A percentile compares a stretch with the other conserved stretches of the same genome.
Conservation (phyloP, 2,113 vertebrate genomes). For the Nothoprocta perdicaria region DNA sequence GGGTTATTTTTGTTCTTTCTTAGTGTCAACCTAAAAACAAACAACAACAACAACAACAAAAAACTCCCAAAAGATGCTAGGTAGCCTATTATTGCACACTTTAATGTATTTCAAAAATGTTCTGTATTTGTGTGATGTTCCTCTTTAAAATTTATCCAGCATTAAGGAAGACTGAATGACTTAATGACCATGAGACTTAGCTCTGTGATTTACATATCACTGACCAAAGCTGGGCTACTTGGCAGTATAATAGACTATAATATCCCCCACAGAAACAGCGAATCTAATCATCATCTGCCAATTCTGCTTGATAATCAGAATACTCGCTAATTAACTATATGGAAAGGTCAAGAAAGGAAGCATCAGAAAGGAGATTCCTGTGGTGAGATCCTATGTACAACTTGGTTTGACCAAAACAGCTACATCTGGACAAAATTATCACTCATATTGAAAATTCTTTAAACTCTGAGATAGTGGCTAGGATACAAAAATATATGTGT, state of each 20-base stretch:
- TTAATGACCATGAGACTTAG: background rate
- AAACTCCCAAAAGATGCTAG: background rate
- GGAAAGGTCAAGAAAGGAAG: slow-evolving; percentile 45
- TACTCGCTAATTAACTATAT: slow-evolving; percentile 46
- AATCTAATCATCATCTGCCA: slow-evolving; percentile 8
- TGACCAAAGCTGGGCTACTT: background rate
- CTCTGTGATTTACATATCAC: background rate
- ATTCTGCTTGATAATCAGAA: background rate
- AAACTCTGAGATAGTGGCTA: slow-evolving; percentile 45
- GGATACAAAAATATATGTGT: background rate
- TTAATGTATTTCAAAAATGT: background rate
- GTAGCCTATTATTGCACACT: background rate
- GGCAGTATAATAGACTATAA: background rate
- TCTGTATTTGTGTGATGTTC: background rate
- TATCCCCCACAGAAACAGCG: background rate
- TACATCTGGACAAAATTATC: slow-evolving; percentile 61
- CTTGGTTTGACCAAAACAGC: slow-evolving; percentile 50
- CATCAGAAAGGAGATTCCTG: slow-evolving; percentile 47
- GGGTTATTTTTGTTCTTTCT: background rate
- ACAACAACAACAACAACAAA: background rate
- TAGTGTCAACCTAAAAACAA: background rate
- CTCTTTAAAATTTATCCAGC: background rate
- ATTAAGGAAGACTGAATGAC: background rate
- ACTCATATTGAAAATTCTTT: slow-evolving; percentile 29
- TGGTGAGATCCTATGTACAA: slow-evolving; percentile 7